A percentile compares a stretch with the other conserved stretches of the same genome.
phyloP scores from a whole-genome alignment of 2,113 vertebrate species.

The Dromiciops gliroides region DNA sequence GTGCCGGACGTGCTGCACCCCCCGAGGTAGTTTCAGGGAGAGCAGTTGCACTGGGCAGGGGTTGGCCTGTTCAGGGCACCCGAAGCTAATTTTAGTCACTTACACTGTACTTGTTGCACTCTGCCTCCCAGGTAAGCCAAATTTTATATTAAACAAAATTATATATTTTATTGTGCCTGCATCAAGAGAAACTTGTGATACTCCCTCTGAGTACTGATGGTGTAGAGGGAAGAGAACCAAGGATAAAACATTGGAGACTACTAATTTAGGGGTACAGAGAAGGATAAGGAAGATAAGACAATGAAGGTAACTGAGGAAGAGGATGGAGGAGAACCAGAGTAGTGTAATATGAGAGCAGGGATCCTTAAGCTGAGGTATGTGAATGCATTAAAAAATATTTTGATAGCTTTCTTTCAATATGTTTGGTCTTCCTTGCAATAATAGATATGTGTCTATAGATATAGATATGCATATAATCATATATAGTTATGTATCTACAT shows the following conservation, averaged over 20 bases:
- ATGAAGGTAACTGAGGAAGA: not conserved
- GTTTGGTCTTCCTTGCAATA: not conserved
- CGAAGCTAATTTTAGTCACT: too few relatives aligned
- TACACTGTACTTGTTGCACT: too few relatives aligned
- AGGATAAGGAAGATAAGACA: not conserved
- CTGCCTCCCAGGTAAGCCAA: not conserved
- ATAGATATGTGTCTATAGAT: not conserved
- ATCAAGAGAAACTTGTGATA: not conserved
- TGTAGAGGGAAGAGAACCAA: not conserved
- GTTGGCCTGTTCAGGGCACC: too few relatives aligned
- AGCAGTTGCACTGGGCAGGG: too few relatives aligned
- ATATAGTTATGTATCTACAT: not conserved
- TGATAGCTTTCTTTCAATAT: too few relatives aligned
- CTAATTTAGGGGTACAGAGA: not conserved
- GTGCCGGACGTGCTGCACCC: too few relatives aligned
- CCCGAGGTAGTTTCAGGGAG: too few relatives aligned
- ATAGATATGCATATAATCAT: not conserved
- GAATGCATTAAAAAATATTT: too few relatives aligned
- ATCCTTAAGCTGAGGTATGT: not conserved
- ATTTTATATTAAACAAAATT: not conserved
- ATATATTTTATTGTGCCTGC: not conserved
- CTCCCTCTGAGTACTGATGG: not conserved
- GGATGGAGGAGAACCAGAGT: not conserved
- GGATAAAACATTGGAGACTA: not conserved
- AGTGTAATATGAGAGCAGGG: not conserved